Evolutionary conservation across 2,113 vertebrate genomes (phyloP), one percentile per base, ranked within the genome.

Genomic region (Nestor notabilis): DNA sequence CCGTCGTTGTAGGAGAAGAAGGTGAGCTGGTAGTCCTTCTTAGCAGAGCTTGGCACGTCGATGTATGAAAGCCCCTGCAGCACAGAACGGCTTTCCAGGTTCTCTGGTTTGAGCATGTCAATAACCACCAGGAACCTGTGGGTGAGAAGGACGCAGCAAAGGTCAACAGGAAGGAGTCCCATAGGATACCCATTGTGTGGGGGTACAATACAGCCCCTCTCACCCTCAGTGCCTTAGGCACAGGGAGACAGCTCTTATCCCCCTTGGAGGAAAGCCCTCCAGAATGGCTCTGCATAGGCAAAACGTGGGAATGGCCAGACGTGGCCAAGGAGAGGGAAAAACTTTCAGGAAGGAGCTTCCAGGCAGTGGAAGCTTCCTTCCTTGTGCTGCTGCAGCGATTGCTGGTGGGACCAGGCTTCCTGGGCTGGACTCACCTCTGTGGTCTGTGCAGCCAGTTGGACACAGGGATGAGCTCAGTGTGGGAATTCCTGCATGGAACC

Each of bases 1-100:
- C 98, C 98, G 76, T 99, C 98, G 87, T 97, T 98, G 96, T 98
- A 97, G n/a, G 98, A 98, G 88, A 97, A 98, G 95, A 99, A 99
- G 19, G 96, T 98, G 86, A 99, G 91, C 84, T 98, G 98, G 95
- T 99, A 99, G 92, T 99, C 97, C 72, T 94, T 98, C 72, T 92
- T 99, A 76, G 98, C 89, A 58, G 97, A 97, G 25, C 98, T 97
- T 7, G 99, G 98, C 15, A 99, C 99, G 1, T 99, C 99, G 3
- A 99, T 96, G 75, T 98, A 99, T n/a, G 99, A 97, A 47, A 98
- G 97, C 19, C 99, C 99, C 65, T 97, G 98, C 39, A 99, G 84
- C 13, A 97, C 97, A 76, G 99, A 84, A 3, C 98, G 98, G 11
- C 83, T 92, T 56, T 99, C 99, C 24, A 96, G 35, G 68, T 94